Conservation (phyloP, 2,888 invertebrate genomes). For the Drosophila maculinotata region DNA sequence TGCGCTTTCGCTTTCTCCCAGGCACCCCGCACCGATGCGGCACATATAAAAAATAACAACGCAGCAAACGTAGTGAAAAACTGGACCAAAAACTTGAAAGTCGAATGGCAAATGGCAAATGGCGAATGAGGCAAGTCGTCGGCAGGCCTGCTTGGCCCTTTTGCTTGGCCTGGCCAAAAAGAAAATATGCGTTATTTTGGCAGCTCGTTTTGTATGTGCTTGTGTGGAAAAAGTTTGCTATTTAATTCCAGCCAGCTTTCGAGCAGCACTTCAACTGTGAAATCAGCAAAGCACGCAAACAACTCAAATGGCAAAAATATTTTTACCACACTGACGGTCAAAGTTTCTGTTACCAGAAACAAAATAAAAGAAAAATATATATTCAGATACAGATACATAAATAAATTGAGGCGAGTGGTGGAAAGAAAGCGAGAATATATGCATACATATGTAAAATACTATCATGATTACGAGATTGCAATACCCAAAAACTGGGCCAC, state of each 20-base stretch:
- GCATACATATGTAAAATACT: constrained; percentile 35
- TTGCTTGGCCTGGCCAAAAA: constrained; percentile 51
- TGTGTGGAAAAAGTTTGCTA: constrained; percentile 59
- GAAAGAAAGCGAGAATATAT: neutral
- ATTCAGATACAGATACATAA: constrained; percentile 12
- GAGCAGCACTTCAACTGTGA: constrained; percentile 77
- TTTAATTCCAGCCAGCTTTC: constrained; percentile 71
- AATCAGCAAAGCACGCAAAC: constrained; percentile 69
- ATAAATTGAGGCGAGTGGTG: neutral
- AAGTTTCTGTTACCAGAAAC: constrained; percentile 54
- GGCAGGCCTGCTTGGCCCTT: constrained; percentile 46
- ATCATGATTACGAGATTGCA: constrained; percentile 30
- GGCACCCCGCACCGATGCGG: constrained; percentile 27
- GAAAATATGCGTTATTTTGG: constrained; percentile 67
- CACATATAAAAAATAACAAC: constrained; percentile 60
- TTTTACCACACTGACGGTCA: constrained; percentile 35
- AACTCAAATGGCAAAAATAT: constrained; percentile 58
- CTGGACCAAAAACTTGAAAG: constrained; percentile 73
- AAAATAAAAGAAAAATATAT: constrained; percentile 13
- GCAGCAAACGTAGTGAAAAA: constrained; percentile 65
- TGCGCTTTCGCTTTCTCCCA: constrained; percentile 75
- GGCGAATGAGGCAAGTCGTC: constrained; percentile 43
- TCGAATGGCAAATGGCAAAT: constrained; percentile 52
- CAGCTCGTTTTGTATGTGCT: constrained; percentile 31
- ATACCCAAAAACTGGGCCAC: constrained; percentile 26